Conservation (phyloP, 1,140 invertebrate genomes). For the Brachionus koreanus region DNA sequence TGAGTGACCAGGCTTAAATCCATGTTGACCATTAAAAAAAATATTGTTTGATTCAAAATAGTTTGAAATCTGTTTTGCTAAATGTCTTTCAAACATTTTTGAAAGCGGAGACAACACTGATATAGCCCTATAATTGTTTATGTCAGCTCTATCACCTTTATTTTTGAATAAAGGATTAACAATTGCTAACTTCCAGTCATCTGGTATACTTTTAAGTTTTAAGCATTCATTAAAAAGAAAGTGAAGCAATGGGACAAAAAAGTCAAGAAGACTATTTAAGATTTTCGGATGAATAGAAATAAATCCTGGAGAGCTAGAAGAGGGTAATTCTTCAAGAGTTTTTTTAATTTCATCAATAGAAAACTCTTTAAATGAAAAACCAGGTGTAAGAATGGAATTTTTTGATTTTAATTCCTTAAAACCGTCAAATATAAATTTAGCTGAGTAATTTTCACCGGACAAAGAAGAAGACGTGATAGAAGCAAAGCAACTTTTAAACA, state of each 20-base stretch:
- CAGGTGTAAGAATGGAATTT: background rate
- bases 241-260: too few relatives aligned
- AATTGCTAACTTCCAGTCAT: too few relatives aligned
- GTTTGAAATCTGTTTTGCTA: too few relatives aligned
- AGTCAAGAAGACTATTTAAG: too few relatives aligned
- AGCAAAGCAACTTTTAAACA: background rate
- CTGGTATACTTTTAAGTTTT: too few relatives aligned
- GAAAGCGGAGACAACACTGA: background rate
- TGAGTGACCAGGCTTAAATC: too few relatives aligned
- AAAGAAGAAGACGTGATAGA: background rate
- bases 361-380: background rate
- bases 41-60: too few relatives aligned
- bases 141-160: too few relatives aligned
- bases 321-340: background rate
- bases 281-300: background rate
- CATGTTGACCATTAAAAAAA: too few relatives aligned
- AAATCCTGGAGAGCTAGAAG: background rate
- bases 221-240: too few relatives aligned
- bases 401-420: background rate
- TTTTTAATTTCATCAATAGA: background rate
- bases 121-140: background rate
- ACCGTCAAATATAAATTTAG: background rate
- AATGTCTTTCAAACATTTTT: too few relatives aligned
- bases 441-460: background rate
- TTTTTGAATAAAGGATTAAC: too few relatives aligned